Percentiles rank a stretch among this genome's conserved stretches.
phyloP scores from a whole-genome alignment of 1,140 invertebrate species.

The Zaprionus capensis region DNA sequence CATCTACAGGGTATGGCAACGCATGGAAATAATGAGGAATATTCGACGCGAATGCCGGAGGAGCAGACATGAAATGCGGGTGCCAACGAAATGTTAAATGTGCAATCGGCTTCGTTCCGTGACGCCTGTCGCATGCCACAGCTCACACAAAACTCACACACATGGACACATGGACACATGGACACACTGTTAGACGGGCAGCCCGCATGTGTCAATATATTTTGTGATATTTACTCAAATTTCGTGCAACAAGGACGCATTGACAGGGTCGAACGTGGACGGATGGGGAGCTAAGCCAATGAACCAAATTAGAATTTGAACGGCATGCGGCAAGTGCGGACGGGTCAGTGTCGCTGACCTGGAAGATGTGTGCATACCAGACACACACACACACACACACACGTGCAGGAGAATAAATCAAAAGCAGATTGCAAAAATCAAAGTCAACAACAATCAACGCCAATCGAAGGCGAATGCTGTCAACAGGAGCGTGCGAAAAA shows the following conservation, averaged over 20 bases:
- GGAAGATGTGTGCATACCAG: conserved; percentile 56
- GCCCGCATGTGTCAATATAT: conserved; percentile 74
- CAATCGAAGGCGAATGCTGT: conserved; percentile 40
- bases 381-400: neutral
- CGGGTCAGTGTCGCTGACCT: conserved; percentile 73
- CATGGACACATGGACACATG: conserved; percentile 15
- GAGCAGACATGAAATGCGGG: conserved; percentile 59
- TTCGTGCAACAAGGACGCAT: conserved; percentile 52
- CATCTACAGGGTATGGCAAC: conserved; percentile 15
- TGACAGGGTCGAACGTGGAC: neutral
- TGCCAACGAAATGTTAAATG: conserved; percentile 54
- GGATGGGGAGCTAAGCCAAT: conserved; percentile 50
- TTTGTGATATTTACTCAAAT: conserved; percentile 73
- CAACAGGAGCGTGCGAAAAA: conserved; percentile 23
- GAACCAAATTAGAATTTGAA: conserved; percentile 74
- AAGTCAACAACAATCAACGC: conserved; percentile 79
- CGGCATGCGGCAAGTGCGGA: conserved; percentile 43
- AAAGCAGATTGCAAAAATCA: conserved; percentile 79
- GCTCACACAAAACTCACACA: conserved; percentile 14
- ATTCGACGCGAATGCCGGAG: conserved; percentile 29
- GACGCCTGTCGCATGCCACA: conserved; percentile 23
- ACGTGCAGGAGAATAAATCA: conserved; percentile 67
- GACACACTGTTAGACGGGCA: conserved; percentile 1
- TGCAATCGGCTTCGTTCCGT: conserved; percentile 46
- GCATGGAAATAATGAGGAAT: conserved; percentile 23